A percentile compares a stretch with the other conserved stretches of the same genome.
phyloP scores from a whole-genome alignment of 2,113 vertebrate species.

The Callipepla californica region DNA sequence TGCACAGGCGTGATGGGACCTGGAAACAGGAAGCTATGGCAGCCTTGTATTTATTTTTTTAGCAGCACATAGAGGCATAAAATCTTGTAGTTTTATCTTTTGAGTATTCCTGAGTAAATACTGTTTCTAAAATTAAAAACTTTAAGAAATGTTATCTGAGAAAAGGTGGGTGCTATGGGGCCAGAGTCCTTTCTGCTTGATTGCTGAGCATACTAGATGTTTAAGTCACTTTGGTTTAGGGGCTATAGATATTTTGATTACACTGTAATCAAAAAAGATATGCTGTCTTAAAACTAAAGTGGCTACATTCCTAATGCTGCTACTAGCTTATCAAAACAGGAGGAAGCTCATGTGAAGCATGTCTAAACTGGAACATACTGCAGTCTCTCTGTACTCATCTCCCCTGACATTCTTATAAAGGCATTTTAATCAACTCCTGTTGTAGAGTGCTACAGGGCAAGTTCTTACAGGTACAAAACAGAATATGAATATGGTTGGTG shows the following conservation, averaged over 20 bases:
- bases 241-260: neutral
- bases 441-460: neutral
- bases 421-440: neutral
- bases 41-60: neutral
- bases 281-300: neutral
- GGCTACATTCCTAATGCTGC: neutral
- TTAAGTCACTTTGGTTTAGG: neutral
- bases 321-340: neutral
- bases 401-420: neutral
- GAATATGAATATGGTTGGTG: neutral
- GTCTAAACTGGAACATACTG: neutral
- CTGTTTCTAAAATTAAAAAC: neutral
- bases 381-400: neutral
- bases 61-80: neutral
- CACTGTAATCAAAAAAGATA: neutral
- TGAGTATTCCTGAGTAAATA: neutral
- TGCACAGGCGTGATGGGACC: fast-evolving
- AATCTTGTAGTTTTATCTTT: neutral
- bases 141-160: neutral
- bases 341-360: neutral
- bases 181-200: neutral
- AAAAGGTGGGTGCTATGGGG: neutral
- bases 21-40: neutral
- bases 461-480: neutral
- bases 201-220: neutral